Evolutionary conservation across 2,113 vertebrate genomes (phyloP).

Genomic region (Gavia stellata): DNA sequence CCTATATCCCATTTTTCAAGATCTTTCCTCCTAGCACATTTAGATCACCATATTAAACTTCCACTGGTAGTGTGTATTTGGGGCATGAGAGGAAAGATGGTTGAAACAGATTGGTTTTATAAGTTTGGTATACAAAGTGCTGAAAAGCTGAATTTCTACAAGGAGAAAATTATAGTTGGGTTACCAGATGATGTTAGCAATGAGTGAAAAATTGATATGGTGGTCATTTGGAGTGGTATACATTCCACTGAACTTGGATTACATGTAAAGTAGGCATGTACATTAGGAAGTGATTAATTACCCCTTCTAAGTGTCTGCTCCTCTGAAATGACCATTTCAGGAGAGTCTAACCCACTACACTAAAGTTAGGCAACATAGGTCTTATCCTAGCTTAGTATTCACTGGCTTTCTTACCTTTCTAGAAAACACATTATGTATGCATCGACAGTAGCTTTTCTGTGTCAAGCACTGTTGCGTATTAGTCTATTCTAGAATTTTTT

Average conservation of each 20-base stretch:
- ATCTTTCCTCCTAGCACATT: neutral
- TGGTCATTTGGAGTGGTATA: neutral
- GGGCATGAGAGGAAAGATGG: neutral
- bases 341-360: neutral
- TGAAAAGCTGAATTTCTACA: neutral
- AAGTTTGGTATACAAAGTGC: neutral
- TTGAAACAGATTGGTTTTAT: neutral
- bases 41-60: neutral
- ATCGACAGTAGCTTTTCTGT: neutral
- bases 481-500: neutral
- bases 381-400: neutral
- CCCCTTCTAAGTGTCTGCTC: neutral
- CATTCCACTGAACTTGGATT: neutral
- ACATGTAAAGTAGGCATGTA: neutral
- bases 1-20: neutral
- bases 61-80: neutral
- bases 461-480: slow-evolving; percentile 1
- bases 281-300: neutral
- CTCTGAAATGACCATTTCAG: neutral
- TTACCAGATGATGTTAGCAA: neutral
- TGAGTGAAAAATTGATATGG: neutral
- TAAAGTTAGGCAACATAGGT: neutral
- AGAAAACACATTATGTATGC: neutral
- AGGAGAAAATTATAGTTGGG: neutral
- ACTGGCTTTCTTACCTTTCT: neutral